Conservation (phyloP, 2,888 invertebrate species). For the Invenusta paracnida region DNA sequence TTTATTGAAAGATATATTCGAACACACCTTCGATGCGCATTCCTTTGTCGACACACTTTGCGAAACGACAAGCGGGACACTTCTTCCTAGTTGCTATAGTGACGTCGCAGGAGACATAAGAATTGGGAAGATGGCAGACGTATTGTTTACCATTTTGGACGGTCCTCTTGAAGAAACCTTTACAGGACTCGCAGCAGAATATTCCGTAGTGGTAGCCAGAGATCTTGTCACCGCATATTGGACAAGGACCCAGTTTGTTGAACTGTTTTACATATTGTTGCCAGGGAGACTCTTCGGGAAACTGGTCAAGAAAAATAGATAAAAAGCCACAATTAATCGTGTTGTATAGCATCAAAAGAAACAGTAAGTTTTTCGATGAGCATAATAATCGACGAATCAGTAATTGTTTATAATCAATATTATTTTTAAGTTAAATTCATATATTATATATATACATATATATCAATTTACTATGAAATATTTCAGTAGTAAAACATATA, state of each 20-base stretch:
- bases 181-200: slow-evolving; percentile 94
- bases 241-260: slow-evolving; percentile 67
- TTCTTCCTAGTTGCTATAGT: slow-evolving; percentile 83
- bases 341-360: background rate
- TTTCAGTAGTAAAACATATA: too few relatives aligned
- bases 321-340: background rate
- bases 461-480: too few relatives aligned
- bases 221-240: slow-evolving; percentile 89
- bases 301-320: background rate
- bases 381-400: too few relatives aligned
- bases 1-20: too few relatives aligned
- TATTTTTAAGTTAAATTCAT: too few relatives aligned
- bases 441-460: too few relatives aligned
- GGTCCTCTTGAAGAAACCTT: slow-evolving; percentile 93
- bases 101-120: slow-evolving; percentile 81
- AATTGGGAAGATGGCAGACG: slow-evolving; percentile 66
- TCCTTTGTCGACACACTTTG: slow-evolving; percentile 87
- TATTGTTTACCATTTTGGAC: slow-evolving; percentile 97
- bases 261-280: slow-evolving; percentile 45
- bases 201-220: slow-evolving; percentile 94
- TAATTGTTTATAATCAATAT: too few relatives aligned
- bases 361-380: too few relatives aligned
- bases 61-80: slow-evolving; percentile 91
- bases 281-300: slow-evolving; percentile 38
- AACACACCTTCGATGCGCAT: slow-evolving; percentile 89